phyloP scores from a whole-genome alignment of 2,113 vertebrate genomes.

The Hiodon alosoides region DNA sequence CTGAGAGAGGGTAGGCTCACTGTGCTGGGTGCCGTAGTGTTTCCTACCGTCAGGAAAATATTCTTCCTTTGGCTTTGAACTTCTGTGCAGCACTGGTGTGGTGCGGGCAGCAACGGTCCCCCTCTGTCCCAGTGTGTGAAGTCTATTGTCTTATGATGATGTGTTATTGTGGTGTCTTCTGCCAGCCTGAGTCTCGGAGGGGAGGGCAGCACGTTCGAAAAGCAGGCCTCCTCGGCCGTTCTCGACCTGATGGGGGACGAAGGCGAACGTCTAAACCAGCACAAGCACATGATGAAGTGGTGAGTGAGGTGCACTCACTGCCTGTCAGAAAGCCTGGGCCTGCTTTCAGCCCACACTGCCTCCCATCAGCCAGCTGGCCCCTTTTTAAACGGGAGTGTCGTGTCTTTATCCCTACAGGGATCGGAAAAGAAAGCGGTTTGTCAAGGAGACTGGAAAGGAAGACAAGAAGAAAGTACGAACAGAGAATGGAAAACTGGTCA shows the following conservation, averaged over 20 bases:
- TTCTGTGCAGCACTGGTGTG: background rate
- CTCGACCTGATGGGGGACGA: constrained; percentile 86
- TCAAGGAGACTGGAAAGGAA: constrained; percentile 75
- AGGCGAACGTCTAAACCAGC: constrained; percentile 61
- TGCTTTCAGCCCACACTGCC: background rate
- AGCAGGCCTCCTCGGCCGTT: constrained; percentile 77
- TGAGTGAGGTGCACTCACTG: constrained; percentile 38
- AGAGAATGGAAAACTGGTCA: constrained; percentile 76
- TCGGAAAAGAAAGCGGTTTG: constrained; percentile 89
- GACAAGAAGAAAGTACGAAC: constrained; percentile 81
- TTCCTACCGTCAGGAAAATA: background rate
- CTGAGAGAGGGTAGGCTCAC: constrained; percentile 77
- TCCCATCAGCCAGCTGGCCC: background rate
- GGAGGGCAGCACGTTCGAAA: constrained; percentile 73
- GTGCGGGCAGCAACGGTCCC: background rate
- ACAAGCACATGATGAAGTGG: constrained; percentile 77
- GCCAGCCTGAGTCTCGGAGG: constrained; percentile 68
- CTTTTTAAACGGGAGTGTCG: no score
- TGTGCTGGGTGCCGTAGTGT: background rate
- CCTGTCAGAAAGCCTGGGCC: background rate
- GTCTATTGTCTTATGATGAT: background rate
- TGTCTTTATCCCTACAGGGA: constrained; percentile 65
- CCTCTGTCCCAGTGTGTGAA: background rate
- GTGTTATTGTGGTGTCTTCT: background rate
- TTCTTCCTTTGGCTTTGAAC: background rate